Conservation (phyloP, 1,140 invertebrate genomes). For the Drosophila auraria region DNA sequence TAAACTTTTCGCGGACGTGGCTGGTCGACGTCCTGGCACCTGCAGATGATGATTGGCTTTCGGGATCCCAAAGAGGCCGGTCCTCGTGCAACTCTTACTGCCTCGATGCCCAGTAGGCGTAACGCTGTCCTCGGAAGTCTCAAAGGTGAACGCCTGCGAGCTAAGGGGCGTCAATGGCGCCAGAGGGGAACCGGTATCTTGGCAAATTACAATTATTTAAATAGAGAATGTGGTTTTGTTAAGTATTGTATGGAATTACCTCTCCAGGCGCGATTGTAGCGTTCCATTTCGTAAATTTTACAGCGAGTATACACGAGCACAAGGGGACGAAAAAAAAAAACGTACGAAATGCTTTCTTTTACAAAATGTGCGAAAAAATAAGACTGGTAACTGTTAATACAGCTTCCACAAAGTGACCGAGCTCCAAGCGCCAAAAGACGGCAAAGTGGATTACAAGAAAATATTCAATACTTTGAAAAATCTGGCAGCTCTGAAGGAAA, state of each 20-base stretch:
- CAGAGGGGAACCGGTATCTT: slow-evolving; percentile 62
- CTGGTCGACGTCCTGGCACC: slow-evolving; percentile 10
- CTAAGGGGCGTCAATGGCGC: slow-evolving; percentile 59
- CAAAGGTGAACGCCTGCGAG: slow-evolving; percentile 53
- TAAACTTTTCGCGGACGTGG: not conserved
- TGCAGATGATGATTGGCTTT: slow-evolving; percentile 13
- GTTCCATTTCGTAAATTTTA: slow-evolving; percentile 46
- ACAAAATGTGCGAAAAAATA: slow-evolving; percentile 5
- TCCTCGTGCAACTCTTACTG: not conserved
- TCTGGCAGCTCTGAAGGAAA: not conserved
- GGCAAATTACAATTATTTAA: not conserved
- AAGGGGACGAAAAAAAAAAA: slow-evolving; percentile 11
- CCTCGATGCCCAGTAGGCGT: slow-evolving; percentile 15
- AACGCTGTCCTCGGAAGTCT: slow-evolving; percentile 5
- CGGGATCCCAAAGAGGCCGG: slow-evolving; percentile 4
- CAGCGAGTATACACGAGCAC: slow-evolving; percentile 14
- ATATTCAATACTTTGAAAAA: not conserved
- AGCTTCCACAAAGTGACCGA: slow-evolving; percentile 22
- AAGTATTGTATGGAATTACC: slow-evolving; percentile 25
- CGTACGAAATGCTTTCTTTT: slow-evolving; percentile 1
- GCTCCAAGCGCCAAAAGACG: not conserved
- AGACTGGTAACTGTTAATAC: slow-evolving; percentile 25
- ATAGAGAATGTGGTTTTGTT: not conserved
- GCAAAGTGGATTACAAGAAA: not conserved
- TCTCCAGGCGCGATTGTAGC: slow-evolving; percentile 65